Base-by-base conservation (phyloP, 2,113 vertebrate species). In the Romanogobio albipinnatus region DNA sequence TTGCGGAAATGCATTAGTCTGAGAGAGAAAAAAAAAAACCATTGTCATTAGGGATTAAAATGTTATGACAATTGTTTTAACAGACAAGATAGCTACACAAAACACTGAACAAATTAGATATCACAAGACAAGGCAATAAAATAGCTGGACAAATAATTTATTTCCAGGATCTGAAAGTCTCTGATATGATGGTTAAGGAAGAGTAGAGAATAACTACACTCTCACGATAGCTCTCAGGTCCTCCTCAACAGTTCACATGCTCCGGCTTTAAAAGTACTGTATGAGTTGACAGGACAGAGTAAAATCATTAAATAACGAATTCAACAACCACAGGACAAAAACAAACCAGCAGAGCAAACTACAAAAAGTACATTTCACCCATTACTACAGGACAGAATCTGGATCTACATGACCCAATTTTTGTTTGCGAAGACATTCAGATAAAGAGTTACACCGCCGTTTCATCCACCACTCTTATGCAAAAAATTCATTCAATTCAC, bases 81-180 rank as follows among this genome's bases (percentile, higher is more conserved):
- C 24, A 47, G 22, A 47, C 39, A 45, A 56, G 53, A 22, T 19
- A 70, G 47, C 43, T 22, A 73, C 10, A 47, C 43, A 1, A 9
- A 43, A 71, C 15, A 43, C 3, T 1, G 24, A 29, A 14, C 10
- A n/a, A 43, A 4, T 43, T 6, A n/a, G 36, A 39, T 1, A n/a
- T 71, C 36, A 76, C 17, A 36, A 76, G 24, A 6, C 6, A 14
- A 10, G 29, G 74, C 2, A 22, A 74, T 2, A 0, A n/a, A 68
- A 78, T 5, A 85, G 47, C 71, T 86, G 86, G 84, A 91, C 88
- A 93, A 93, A 94, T 93, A 90, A 92, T 93, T 92, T 91, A 93
- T 93, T 92, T 86, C 66, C 79, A 62, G 76, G 81, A 75, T 89
- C 79, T 84, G 81, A 86, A 89, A 83, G 84, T 89, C 83, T 78